Evolutionary conservation across 2,797 vertebrate genomes (phyloP), one percentile per base, ranked within the genome.

Genomic region (Trachurus trachurus): DNA sequence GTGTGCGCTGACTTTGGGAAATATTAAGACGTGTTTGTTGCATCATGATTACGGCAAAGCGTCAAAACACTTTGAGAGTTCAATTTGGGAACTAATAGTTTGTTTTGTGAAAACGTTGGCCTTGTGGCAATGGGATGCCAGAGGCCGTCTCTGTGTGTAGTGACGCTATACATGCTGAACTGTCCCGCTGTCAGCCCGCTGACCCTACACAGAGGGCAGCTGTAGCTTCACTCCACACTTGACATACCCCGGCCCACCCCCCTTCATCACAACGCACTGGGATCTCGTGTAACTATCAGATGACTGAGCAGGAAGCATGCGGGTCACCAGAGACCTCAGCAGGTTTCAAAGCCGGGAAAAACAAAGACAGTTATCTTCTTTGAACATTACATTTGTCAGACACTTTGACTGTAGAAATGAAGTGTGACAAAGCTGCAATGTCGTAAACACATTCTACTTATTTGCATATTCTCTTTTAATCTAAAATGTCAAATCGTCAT

Each of bases 141-240:
- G 42, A 53, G 54, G 68, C 61, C 31, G 61, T 34, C 42, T 29
- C 34, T 59, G 34, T 74, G 77, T 64, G 66, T 74, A 71, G 60
- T 79, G 63, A 76, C 62, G 66, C 75, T 44, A 15, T 47, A 40
- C 22, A 57, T 44, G 63, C 61, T 66, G 77, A 80, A 77, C 59
- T 42, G 42, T 67, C n/a, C 67, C 7, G n/a, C 65, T 68, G 81
- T 70, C 79, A 71, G 63, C 40, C 49, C 15, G 54, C 69, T 74
- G 73, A 76, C 75, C 74, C 81, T 76, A 59, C 64, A 40, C 44
- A 77, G 66, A 78, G 69, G 68, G 39, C 66, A 58, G 53, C 19
- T 76, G 42, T 60, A 78, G 70, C 54, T 0, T 82, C 76, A 58
- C 56, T 74, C 42, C 70, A 79, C 81, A 86, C 59, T 87, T 86